A percentile compares a stretch with the other conserved stretches of the same genome.
phyloP scores from a whole-genome alignment of 2,888 invertebrate genomes.

The Tetramorium bicarinatum region DNA sequence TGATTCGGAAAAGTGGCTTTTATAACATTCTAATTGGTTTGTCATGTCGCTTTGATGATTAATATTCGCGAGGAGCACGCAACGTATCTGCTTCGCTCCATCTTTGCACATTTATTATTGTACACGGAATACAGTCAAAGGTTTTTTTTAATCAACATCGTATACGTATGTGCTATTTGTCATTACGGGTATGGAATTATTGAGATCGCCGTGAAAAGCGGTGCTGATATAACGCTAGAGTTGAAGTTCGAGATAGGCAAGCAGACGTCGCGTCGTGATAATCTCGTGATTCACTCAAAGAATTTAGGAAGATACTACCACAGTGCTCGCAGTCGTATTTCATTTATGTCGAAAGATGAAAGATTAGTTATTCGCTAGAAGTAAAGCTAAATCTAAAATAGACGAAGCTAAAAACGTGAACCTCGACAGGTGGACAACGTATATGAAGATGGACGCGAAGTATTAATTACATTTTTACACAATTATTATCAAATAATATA shows the following conservation, averaged over 20 bases:
- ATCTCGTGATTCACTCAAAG: background rate
- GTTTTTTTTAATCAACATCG: conserved; percentile 25
- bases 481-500: conserved; percentile 3
- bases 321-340: background rate
- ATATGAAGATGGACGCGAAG: no score
- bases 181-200: background rate
- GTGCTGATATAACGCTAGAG: background rate
- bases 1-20: conserved; percentile 19
- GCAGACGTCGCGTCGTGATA: conserved; percentile 6
- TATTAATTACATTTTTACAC: background rate
- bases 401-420: background rate
- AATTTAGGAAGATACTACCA: background rate
- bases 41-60: background rate
- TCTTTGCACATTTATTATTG: conserved; percentile 29
- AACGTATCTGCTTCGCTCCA: conserved; percentile 1
- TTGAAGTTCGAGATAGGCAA: conserved; percentile 16
- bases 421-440: background rate
- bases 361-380: background rate
- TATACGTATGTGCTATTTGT: conserved; percentile 45
- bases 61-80: background rate
- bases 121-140: conserved; percentile 27
- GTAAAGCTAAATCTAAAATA: background rate
- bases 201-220: background rate
- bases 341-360: background rate
- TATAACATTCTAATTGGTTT: background rate